Conservation (phyloP, 92 coral and sea anemone species). For the Actinostola sp. region DNA sequence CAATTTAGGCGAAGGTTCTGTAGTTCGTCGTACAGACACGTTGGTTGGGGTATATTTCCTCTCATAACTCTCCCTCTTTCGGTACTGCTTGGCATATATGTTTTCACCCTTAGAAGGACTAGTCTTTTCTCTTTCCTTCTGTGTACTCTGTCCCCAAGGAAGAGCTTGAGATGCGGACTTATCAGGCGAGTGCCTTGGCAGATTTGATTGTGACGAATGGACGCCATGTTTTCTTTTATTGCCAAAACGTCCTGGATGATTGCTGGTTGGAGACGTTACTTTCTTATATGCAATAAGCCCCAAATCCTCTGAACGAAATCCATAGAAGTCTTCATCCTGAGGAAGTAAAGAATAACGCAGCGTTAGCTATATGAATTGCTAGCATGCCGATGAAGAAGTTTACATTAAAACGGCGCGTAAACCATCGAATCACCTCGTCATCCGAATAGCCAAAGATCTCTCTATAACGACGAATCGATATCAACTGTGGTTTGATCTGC, state of each 20-base stretch:
- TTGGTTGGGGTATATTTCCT: conserved; percentile 70
- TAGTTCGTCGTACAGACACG: conserved; percentile 14
- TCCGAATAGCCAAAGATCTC: conserved; percentile 99
- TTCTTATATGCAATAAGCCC: conserved; percentile 86
- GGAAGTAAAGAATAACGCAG: conserved; percentile 10
- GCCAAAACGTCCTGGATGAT: conserved; percentile 31
- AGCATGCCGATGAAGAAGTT: conserved; percentile 25
- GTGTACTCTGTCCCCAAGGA: not conserved
- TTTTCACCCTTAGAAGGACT: conserved; percentile 53
- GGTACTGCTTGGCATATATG: conserved; percentile 90
- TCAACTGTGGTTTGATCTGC: conserved; percentile 64
- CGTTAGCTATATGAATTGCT: conserved; percentile 16
- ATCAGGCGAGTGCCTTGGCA: conserved; percentile 34
- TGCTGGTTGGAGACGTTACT: conserved; percentile 38
- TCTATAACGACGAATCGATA: conserved; percentile 78
- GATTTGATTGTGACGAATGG: conserved; percentile 27
- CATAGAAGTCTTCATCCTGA: conserved; percentile 89
- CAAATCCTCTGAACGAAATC: conserved; percentile 94
- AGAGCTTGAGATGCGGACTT: conserved; percentile 13
- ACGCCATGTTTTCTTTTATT: conserved; percentile 46
- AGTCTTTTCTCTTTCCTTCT: not conserved
- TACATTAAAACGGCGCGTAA: conserved; percentile 71
- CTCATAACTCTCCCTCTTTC: conserved; percentile 91
- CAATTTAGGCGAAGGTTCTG: conserved; percentile 53
- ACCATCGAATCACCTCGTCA: conserved; percentile 87